Evolutionary conservation across 2,113 vertebrate genomes (phyloP).

Genomic region (Mirounga angustirostris): DNA sequence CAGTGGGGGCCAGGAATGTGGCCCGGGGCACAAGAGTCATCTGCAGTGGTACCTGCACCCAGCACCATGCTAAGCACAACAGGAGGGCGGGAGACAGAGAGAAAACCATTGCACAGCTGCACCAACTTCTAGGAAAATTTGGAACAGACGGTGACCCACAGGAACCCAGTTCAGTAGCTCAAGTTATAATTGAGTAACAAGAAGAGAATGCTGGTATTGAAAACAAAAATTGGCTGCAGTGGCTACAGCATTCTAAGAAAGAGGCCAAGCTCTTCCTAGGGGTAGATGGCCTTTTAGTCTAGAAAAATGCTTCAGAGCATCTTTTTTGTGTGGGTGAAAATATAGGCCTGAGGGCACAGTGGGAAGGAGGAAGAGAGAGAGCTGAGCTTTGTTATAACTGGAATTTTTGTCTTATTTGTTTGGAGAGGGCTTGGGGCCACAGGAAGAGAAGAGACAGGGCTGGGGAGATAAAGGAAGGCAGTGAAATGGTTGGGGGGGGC

Average conservation of each 20-base stretch:
- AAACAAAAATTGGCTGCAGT: neutral
- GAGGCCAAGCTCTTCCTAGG: slow-evolving; percentile 37
- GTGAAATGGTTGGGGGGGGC: neutral
- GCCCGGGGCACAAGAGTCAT: neutral
- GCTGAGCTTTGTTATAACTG: neutral
- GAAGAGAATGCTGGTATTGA: neutral
- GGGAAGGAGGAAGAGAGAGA: neutral
- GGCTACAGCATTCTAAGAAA: neutral
- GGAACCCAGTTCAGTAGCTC: neutral
- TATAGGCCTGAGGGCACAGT: neutral
- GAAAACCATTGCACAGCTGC: fast-evolving
- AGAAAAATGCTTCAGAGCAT: slow-evolving; percentile 46
- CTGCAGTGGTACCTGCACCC: fast-evolving
- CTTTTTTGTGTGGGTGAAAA: slow-evolving; percentile 42
- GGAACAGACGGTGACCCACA: neutral
- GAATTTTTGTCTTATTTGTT: slow-evolving; percentile 5
- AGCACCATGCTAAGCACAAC: neutral
- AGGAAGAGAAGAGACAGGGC: neutral
- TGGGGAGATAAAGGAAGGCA: neutral
- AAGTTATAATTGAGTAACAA: neutral
- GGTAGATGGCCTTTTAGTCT: slow-evolving; percentile 9
- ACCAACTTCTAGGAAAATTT: neutral
- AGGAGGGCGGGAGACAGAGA: neutral
- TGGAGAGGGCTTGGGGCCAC: neutral
- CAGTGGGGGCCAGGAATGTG: neutral